phyloP scores from a whole-genome alignment of 2,888 invertebrate genomes.

The Gymnosoma rotundatum region DNA sequence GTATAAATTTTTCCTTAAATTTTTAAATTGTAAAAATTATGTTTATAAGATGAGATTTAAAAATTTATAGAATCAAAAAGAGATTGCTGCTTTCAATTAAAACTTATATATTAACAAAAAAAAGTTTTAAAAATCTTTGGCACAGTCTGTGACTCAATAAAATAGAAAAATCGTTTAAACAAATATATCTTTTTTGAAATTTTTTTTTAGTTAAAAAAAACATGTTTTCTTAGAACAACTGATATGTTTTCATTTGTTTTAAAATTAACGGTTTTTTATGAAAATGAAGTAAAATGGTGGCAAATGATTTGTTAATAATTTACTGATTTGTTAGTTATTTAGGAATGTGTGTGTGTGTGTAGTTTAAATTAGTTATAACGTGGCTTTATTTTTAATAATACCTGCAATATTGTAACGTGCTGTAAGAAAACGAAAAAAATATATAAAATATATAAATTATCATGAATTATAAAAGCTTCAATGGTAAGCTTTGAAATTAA shows the following conservation, averaged over 20 bases:
- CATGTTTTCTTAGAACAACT: conserved; percentile 47
- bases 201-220: conserved; percentile 21
- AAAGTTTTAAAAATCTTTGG: conserved; percentile 66
- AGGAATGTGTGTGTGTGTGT: conserved; percentile 50
- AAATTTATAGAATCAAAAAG: background rate
- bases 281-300: conserved; percentile 9
- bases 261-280: conserved; percentile 9
- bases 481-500: conserved; percentile 19
- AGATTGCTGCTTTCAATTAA: conserved; percentile 18
- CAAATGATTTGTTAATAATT: conserved; percentile 20
- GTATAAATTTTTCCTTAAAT: conserved; percentile 1
- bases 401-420: conserved; percentile 70
- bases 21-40: background rate
- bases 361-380: conserved; percentile 13
- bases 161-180: conserved; percentile 36
- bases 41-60: background rate
- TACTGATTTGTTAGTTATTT: conserved; percentile 16
- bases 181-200: background rate
- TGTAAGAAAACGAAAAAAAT: conserved; percentile 67
- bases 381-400: conserved; percentile 62
- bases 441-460: conserved; percentile 35
- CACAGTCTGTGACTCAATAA: conserved; percentile 65
- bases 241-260: conserved; percentile 65
- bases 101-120: conserved; percentile 46
- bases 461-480: conserved; percentile 27